Evolutionary conservation across 2,888 invertebrate species (phyloP), one percentile per base, ranked within the genome.

Genomic region (Trissolcus japonicus): DNA sequence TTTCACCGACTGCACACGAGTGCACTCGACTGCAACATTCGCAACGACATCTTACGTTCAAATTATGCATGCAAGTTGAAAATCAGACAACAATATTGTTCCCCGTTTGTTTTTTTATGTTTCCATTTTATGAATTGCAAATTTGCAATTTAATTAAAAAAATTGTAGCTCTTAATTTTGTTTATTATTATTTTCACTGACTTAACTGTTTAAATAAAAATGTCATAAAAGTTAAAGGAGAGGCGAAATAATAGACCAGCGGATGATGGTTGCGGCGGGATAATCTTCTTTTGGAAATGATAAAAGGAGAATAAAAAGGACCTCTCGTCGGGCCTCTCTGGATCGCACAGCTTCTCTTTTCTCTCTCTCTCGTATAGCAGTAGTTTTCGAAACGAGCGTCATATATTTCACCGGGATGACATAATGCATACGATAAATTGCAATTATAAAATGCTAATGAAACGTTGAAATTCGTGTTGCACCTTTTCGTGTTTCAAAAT

Each of bases 381-480:
- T 76, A 69, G 69, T 65, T 69, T 69, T 76, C 65, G 60, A 76
- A 76, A 76, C 76, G 76, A 76, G 75, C 68, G 75, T 65, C 76
- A 76, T 76, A 69, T 76, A 76, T 69, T 76, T 76, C 50, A 53
- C 41, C 7, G 71, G 76, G 57, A 76, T 76, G 76, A 76, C 76
- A 76, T 76, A 76, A 76, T 76, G 76, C 76, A 71, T 66, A 61
- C 71, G 69, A 76, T 76, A 76, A 76, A 76, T 76, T 66, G 76
- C 76, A 76, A 76, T 76, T 76, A 76, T 76, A 76, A 76, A 66
- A 76, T 76, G 76, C 71, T 76, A 76, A 76, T 76, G 76, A 76
- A 76, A 77, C 77, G 77, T 72, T 72, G 76, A 72, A 76, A 76
- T 76, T 76, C 71, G 71, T 72, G 72, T 77, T 72, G 72, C 77